These are phyloP conservation scores for Allochrocebus solatus DNA, from an alignment of 2,797 vertebrate genomes.

Conservation along the genomic window DNA sequence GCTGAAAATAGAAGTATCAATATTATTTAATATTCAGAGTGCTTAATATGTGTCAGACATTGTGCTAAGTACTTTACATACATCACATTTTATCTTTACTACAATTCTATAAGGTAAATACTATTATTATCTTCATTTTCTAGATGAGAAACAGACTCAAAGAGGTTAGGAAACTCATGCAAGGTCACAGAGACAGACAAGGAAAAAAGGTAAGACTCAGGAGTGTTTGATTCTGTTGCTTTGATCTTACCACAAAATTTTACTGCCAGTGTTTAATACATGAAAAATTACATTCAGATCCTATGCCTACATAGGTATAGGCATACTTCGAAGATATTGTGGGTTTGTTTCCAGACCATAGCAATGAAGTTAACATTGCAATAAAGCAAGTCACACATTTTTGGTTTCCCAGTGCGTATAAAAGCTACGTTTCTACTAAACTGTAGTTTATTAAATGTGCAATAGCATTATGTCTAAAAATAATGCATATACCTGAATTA, in stretches of 20 bases:
- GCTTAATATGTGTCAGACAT: background rate
- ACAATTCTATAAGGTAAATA: background rate
- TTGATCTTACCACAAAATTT: background rate
- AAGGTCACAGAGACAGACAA: background rate
- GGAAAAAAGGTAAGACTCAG: background rate
- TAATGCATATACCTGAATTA: background rate
- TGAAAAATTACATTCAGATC: background rate
- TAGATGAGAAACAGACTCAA: background rate
- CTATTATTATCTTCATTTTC: background rate
- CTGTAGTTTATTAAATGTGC: background rate
- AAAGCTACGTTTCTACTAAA: background rate
- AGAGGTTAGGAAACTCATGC: background rate
- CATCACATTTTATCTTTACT: background rate
- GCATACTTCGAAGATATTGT: background rate
- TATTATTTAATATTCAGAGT: background rate
- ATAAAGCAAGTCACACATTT: background rate
- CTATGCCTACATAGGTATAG: background rate
- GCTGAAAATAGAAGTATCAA: slow-evolving; percentile 16
- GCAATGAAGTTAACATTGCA: background rate
- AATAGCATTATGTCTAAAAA: background rate
- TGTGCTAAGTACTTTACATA: background rate
- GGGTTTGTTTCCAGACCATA: background rate
- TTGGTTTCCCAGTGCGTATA: background rate
- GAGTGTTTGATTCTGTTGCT: background rate
- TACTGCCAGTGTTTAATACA: background rate